Base-by-base conservation (phyloP, 2,888 invertebrate species). In the Ecliptopera silaceata region DNA sequence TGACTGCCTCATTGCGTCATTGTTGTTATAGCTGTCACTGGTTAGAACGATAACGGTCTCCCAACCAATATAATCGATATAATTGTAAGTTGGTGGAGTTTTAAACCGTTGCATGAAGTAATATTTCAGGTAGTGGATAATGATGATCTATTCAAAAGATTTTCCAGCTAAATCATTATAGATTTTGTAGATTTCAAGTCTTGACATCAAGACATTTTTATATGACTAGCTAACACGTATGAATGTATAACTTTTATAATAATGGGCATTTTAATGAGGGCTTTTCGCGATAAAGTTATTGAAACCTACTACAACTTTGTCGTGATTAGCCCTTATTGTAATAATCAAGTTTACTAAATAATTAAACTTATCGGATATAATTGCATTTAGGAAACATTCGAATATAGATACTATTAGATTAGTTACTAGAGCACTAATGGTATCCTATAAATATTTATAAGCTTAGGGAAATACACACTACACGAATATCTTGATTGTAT, bases 81-180 rank as follows among this genome's bases (percentile, higher is more conserved):
- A 11, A 31, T 11, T 31, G 6, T 31, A 11, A 31, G n/a, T 6
- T 6, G 3, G 6, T 22, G 6, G 22, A 22, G 31, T n/a, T n/a
- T 1, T n/a, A n/a, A 3, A 3, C 29, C 29, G 29, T 26, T 15
- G 8, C 2, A 8, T 3, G 36, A 10, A 8, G 26, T 26, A 12
- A 3, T 4, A 34, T 34, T 10, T 18, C 15, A 11, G 18, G n/a
- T n/a, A 18, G n/a, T 15, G 8, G 36, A 18, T 11, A 4, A 22
- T 41, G 53, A 51, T 48, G 41, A 47, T 51, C 34, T 48, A 55
- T 45, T 45, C 13, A 32, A 47, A 22, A 36, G 12, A 43, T 42
- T 31, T 26, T 44, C 44, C 49, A 38, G 43, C 39, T 49, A 32
- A 36, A 42, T 11, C 18, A 32, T 20, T n/a, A n/a, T n/a, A n/a